Percentiles rank a stretch among this genome's conserved stretches.
Evolutionary conservation across 1,140 invertebrate genomes (phyloP).

Genomic region (Drosophila sulfurigaster): DNA sequence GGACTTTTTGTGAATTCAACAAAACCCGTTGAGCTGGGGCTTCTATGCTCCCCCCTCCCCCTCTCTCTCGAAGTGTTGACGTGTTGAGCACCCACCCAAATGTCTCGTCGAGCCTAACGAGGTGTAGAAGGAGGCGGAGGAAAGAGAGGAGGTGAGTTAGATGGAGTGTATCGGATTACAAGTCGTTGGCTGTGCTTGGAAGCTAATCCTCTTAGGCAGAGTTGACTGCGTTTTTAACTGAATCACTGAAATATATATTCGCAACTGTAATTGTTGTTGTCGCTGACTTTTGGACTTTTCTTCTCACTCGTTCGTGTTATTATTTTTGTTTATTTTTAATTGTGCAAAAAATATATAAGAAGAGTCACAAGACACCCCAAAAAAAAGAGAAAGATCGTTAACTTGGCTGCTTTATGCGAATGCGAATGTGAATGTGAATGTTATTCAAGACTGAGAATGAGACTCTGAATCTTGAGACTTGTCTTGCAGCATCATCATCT

Average conservation of each 20-base stretch:
- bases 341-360: conserved; percentile 16
- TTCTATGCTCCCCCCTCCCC: conserved; percentile 10
- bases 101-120: conserved; percentile 44
- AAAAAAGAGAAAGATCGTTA: conserved; percentile 17
- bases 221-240: conserved; percentile 10
- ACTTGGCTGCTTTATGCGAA: conserved; percentile 12
- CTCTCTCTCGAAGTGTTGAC: conserved; percentile 9
- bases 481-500: conserved; percentile 3
- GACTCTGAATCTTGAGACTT: neutral
- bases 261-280: conserved; percentile 12
- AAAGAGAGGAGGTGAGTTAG: conserved; percentile 34
- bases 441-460: conserved; percentile 5
- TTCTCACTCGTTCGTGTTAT: conserved; percentile 4
- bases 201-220: conserved; percentile 56
- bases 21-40: conserved; percentile 39
- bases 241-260: conserved; percentile 19
- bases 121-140: too few relatives aligned
- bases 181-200: conserved; percentile 8
- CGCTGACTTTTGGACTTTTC: neutral
- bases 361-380: conserved; percentile 8
- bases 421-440: neutral
- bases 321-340: conserved; percentile 40
- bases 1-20: conserved; percentile 42
- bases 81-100: conserved; percentile 51
- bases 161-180: conserved; percentile 59